phyloP scores from a whole-genome alignment of 2,888 invertebrate species.

The Priocnemis perturbator region DNA sequence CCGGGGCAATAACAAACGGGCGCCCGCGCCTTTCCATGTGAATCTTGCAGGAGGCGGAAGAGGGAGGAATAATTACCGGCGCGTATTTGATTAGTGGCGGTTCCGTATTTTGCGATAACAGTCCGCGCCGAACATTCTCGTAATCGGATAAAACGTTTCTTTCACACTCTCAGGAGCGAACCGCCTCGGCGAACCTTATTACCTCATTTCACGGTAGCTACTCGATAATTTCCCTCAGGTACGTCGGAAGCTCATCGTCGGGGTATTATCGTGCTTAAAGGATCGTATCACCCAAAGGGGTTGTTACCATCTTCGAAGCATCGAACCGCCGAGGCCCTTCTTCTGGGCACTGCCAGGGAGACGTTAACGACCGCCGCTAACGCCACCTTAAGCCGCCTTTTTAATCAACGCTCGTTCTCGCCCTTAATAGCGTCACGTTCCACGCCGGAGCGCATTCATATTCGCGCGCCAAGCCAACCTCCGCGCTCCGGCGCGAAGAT shows the following conservation, averaged over 20 bases:
- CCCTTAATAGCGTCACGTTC: not conserved
- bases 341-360: conserved; percentile 38
- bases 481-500: too few species aligned
- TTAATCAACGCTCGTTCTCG: conserved; percentile 48
- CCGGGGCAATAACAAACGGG: too few species aligned
- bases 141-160: conserved; percentile 12
- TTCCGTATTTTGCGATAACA: too few species aligned
- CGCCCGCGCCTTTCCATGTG: too few species aligned
- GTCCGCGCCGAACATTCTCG: too few species aligned
- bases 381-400: conserved; percentile 52
- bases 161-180: conserved; percentile 9
- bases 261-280: conserved; percentile 57
- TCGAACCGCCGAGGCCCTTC: conserved; percentile 30
- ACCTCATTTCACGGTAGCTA: conserved; percentile 40
- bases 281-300: conserved; percentile 57
- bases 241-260: conserved; percentile 50
- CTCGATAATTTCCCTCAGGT: conserved; percentile 57
- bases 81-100: too few species aligned
- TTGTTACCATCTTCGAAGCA: conserved; percentile 52
- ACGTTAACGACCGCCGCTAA: conserved; percentile 51
- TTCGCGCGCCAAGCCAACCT: too few species aligned
- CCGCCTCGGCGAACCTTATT: conserved; percentile 30
- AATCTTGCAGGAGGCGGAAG: too few species aligned
- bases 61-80: too few species aligned
- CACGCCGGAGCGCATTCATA: too few species aligned